Evolutionary conservation across 2,113 vertebrate genomes (phyloP).

Genomic region (Callipepla californica): DNA sequence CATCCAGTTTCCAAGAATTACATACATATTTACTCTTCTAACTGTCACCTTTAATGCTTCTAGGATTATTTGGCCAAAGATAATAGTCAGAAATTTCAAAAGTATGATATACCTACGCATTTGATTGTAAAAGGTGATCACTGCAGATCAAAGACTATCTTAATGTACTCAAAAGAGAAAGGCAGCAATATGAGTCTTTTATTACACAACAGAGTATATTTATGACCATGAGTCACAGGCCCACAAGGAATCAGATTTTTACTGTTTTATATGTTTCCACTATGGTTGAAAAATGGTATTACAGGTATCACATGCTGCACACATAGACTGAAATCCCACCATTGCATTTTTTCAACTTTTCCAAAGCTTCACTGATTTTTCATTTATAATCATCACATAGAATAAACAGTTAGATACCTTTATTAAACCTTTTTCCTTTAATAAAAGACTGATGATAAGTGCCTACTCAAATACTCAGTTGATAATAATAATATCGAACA

Average conservation of each 20-base stretch:
- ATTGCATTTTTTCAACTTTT: neutral
- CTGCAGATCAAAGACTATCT: neutral
- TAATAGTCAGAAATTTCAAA: neutral
- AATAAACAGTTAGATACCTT: neutral
- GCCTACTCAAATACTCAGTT: neutral
- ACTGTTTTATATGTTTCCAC: neutral
- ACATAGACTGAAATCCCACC: neutral
- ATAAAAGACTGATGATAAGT: neutral
- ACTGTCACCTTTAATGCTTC: neutral
- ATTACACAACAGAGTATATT: neutral
- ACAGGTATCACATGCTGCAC: rapidly evolving
- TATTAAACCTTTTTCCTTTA: neutral
- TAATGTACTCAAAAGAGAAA: neutral
- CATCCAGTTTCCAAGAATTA: neutral
- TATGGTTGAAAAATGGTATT: neutral
- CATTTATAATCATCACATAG: neutral
- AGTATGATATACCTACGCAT: neutral
- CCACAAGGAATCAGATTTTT: neutral
- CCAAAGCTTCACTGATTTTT: neutral
- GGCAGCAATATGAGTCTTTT: neutral
- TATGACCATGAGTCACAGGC: neutral
- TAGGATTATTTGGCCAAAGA: neutral
- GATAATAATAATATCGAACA: neutral
- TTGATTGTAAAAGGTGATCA: neutral
- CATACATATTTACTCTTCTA: neutral